phyloP scores from a whole-genome alignment of 2,888 invertebrate genomes.

The Kryphioiulus occultus region DNA sequence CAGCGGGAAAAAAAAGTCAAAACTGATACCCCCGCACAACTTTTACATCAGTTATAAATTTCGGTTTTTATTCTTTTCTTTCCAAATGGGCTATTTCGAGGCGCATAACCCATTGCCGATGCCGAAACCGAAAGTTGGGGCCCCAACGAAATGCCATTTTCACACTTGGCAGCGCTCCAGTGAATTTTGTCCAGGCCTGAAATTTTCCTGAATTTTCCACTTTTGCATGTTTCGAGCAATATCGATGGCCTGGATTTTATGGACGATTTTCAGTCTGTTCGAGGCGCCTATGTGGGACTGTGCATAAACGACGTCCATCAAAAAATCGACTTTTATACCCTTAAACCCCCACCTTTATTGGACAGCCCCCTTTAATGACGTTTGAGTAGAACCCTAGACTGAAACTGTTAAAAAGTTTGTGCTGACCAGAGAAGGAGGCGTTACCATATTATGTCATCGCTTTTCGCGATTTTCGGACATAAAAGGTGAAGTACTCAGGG shows the following conservation, averaged over 20 bases:
- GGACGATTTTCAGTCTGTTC: background rate
- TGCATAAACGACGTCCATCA: too few relatives aligned
- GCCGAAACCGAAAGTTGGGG: slow-evolving; percentile 4
- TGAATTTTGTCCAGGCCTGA: background rate
- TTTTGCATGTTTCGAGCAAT: background rate
- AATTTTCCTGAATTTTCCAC: background rate
- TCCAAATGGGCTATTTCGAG: slow-evolving; percentile 38
- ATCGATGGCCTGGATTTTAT: background rate
- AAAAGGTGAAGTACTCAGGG: too few relatives aligned
- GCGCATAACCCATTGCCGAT: slow-evolving; percentile 32
- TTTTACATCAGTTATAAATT: slow-evolving; percentile 40
- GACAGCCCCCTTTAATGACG: too few relatives aligned
- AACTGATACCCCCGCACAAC: slow-evolving; percentile 38
- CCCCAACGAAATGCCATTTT: background rate
- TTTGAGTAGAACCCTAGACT: too few relatives aligned
- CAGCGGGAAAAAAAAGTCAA: slow-evolving; percentile 22
- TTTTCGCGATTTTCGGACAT: too few relatives aligned
- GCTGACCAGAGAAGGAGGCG: too few relatives aligned
- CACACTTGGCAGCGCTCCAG: slow-evolving; percentile 36
- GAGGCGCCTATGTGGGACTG: background rate
- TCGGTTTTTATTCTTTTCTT: slow-evolving; percentile 32
- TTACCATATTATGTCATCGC: too few relatives aligned
- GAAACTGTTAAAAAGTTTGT: too few relatives aligned
- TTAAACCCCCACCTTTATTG: too few relatives aligned
- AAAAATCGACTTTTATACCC: too few relatives aligned